Evolutionary conservation across 2,888 invertebrate species (phyloP).

Genomic region (Strigamia crassipes): DNA sequence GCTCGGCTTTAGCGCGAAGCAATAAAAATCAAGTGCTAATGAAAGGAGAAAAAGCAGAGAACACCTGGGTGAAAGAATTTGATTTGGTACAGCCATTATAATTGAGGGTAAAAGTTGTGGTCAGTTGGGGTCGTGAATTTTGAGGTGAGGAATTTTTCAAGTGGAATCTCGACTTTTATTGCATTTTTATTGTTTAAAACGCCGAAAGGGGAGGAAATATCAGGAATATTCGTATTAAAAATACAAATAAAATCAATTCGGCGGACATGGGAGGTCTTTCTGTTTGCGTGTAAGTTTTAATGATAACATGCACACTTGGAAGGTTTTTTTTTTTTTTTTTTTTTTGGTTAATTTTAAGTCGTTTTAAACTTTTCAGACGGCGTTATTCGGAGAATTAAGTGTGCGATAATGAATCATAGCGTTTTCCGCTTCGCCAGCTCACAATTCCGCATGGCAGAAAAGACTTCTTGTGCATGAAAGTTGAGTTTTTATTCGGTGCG

Average conservation of each 20-base stretch:
- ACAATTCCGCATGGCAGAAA: not conserved
- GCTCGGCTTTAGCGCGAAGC: constrained; percentile 11
- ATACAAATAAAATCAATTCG: no score
- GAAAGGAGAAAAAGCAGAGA: not conserved
- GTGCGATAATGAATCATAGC: not conserved
- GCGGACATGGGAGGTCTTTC: no score
- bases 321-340: not conserved
- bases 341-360: not conserved
- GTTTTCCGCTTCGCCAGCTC: not conserved
- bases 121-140: not conserved
- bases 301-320: no score
- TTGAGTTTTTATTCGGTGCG: not conserved
- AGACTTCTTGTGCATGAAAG: not conserved
- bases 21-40: constrained; percentile 25
- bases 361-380: no score
- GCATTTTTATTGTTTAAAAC: not conserved
- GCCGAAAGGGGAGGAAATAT: not conserved
- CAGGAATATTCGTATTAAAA: no score
- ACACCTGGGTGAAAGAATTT: constrained; percentile 18
- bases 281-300: no score
- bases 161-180: not conserved
- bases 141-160: not conserved
- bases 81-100: not conserved
- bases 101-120: not conserved
- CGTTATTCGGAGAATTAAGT: not conserved